These are phyloP conservation scores for Porites evermanni DNA, from an alignment of 92 coral and sea anemone species.

Conservation along the genomic window DNA sequence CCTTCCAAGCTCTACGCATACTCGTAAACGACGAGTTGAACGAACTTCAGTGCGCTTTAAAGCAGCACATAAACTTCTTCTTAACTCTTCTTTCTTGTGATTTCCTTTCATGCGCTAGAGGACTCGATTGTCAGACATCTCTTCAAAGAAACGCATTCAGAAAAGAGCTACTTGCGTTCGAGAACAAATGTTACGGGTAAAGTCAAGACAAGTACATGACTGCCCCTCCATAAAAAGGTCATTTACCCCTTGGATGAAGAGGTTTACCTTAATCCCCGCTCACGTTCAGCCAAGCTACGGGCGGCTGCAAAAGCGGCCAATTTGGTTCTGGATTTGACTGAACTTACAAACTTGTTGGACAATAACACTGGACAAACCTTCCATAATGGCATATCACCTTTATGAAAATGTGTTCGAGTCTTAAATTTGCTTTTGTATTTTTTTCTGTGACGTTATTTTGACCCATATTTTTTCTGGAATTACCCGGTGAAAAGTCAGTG, in stretches of 20 bases:
- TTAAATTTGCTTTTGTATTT: not conserved
- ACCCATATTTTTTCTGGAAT: not conserved
- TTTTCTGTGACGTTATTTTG: not conserved
- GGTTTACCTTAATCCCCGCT: too few relatives aligned
- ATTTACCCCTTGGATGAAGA: constrained; percentile 5
- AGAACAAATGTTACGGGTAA: constrained; percentile 34
- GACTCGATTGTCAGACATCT: constrained; percentile 82
- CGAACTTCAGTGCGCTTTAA: constrained; percentile 79
- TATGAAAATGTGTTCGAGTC: constrained; percentile 11
- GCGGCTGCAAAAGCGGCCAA: constrained; percentile 83
- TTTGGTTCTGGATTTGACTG: constrained; percentile 61
- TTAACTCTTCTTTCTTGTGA: not conserved
- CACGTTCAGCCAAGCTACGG: constrained; percentile 24
- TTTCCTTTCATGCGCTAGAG: constrained; percentile 78
- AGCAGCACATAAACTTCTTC: constrained; percentile 71
- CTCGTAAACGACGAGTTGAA: constrained; percentile 79
- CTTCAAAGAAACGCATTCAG: constrained; percentile 65
- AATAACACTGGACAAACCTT: constrained; percentile 45
- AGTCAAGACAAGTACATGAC: constrained; percentile 66
- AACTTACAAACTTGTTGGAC: constrained; percentile 64
- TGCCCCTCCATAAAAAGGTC: constrained; percentile 80
- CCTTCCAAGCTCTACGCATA: constrained; percentile 83
- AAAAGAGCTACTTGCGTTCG: constrained; percentile 44
- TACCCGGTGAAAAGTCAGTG: not conserved
- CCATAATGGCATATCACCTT: constrained; percentile 21